Evolutionary conservation across 2,797 vertebrate species (phyloP).

Genomic region (Percopsis omiscomaycus): DNA sequence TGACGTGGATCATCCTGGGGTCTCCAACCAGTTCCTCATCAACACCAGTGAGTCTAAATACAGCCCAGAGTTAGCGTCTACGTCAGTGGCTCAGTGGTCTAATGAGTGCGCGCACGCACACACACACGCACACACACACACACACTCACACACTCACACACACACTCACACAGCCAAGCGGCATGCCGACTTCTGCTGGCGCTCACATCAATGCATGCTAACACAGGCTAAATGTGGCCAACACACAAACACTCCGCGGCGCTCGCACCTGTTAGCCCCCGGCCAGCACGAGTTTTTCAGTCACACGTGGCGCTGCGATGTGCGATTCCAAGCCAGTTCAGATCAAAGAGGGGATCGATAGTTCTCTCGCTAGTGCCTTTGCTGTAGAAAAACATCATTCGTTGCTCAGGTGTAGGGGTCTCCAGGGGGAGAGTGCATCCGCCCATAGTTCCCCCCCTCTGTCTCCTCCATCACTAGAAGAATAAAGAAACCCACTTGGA

Average conservation of each 20-base stretch:
- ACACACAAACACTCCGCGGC: no score
- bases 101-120: neutral
- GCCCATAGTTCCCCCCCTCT: neutral
- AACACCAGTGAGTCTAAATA: slow-evolving; percentile 90
- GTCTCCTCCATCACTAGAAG: neutral
- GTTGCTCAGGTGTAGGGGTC: slow-evolving; percentile 7
- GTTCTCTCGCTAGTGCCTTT: slow-evolving; percentile 9
- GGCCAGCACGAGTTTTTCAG: neutral
- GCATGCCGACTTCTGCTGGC: neutral
- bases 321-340: slow-evolving; percentile 26
- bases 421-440: neutral
- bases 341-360: slow-evolving; percentile 45
- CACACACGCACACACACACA: neutral
- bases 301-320: slow-evolving; percentile 18
- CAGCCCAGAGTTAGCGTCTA: slow-evolving; percentile 22
- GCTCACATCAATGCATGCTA: neutral
- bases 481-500: neutral
- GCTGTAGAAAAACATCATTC: slow-evolving; percentile 8
- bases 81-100: slow-evolving; percentile 29
- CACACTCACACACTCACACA: neutral
- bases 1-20: slow-evolving; percentile 97
- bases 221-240: neutral
- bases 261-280: no score
- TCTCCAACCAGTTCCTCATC: slow-evolving; percentile 99
- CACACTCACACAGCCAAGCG: slow-evolving; percentile 3